These are phyloP conservation scores for Leuctra nigra DNA, from an alignment of 2,888 invertebrate species.

Conservation along the genomic window DNA sequence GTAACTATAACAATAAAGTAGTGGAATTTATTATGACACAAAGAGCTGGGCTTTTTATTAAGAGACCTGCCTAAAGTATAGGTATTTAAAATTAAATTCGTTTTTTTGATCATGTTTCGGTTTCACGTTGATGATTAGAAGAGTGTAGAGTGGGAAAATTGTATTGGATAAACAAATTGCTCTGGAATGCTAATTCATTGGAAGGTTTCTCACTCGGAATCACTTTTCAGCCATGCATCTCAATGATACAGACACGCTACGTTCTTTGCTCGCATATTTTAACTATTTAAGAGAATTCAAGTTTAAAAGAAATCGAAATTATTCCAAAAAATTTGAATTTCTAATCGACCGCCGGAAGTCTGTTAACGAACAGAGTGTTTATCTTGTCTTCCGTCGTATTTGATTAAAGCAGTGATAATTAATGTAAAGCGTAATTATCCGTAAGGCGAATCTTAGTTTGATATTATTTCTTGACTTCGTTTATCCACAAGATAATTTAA, in stretches of 20 bases:
- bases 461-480: constrained; percentile 7
- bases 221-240: too few species aligned
- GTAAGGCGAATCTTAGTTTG: background rate
- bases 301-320: too few species aligned
- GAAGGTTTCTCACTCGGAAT: too few species aligned
- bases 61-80: constrained; percentile 6
- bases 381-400: too few species aligned
- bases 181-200: constrained; percentile 12
- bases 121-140: background rate
- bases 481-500: background rate
- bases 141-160: background rate
- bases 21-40: constrained; percentile 14
- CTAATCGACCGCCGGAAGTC: too few species aligned
- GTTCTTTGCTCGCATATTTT: too few species aligned
- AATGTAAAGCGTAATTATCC: background rate
- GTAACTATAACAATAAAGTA: constrained; percentile 8
- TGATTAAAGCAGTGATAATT: too few species aligned
- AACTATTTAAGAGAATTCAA: too few species aligned
- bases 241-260: too few species aligned
- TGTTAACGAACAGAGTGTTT: too few species aligned
- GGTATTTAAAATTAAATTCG: constrained; percentile 6
- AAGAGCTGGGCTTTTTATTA: constrained; percentile 2
- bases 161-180: constrained; percentile 8
- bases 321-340: too few species aligned
- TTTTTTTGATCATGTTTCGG: constrained; percentile 4